These are phyloP conservation scores for Eupeodes corollae DNA, from an alignment of 1,140 invertebrate genomes.

Conservation along the genomic window DNA sequence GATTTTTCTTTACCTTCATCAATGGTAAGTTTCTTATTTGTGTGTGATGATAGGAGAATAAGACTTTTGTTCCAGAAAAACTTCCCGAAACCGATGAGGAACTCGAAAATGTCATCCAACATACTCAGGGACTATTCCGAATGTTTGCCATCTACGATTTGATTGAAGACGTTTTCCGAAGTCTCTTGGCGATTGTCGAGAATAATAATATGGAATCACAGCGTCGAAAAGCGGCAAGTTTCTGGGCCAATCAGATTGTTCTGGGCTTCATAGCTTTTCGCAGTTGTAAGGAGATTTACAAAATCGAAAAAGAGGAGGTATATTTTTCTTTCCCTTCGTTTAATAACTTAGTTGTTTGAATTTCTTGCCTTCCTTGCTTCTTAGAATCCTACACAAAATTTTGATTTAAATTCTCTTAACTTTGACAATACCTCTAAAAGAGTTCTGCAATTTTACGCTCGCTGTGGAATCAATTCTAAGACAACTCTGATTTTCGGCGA, in stretches of 20 bases:
- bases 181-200: slow-evolving; percentile 20
- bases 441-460: slow-evolving; percentile 7
- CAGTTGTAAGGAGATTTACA: slow-evolving; percentile 29
- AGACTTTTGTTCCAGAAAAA: neutral
- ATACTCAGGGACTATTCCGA: slow-evolving; percentile 22
- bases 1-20: slow-evolving; percentile 19
- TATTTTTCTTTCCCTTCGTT: neutral
- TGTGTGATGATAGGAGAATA: no score
- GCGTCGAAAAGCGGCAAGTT: slow-evolving; percentile 19
- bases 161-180: slow-evolving; percentile 22
- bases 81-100: slow-evolving; percentile 5
- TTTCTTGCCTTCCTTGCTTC: no score
- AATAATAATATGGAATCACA: slow-evolving; percentile 9
- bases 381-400: slow-evolving; percentile 17
- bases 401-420: neutral
- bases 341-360: no score
- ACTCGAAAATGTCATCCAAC: slow-evolving; percentile 12
- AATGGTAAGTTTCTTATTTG: neutral
- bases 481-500: slow-evolving; percentile 26
- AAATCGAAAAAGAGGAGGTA: slow-evolving; percentile 26
- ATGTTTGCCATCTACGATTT: slow-evolving; percentile 23
- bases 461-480: slow-evolving; percentile 18
- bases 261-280: slow-evolving; percentile 21
- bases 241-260: slow-evolving; percentile 26
- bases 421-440: neutral